Conservation (phyloP, 2,888 invertebrate species). For the Amiota minor region DNA sequence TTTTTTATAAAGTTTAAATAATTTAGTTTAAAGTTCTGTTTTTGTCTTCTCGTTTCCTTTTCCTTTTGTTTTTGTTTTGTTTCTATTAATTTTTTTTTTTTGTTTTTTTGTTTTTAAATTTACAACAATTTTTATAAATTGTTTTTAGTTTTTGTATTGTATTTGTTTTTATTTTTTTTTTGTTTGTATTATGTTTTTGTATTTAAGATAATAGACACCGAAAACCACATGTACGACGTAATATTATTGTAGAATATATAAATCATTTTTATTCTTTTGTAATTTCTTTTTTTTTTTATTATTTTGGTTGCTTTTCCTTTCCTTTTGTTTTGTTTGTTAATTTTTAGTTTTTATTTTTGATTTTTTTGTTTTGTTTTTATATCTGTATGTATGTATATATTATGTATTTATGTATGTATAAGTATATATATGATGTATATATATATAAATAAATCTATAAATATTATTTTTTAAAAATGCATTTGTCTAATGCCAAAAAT, state of each 20-base stretch:
- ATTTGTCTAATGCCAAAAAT: slow-evolving; percentile 64
- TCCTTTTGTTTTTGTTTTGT: slow-evolving; percentile 34
- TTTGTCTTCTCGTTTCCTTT: too few species aligned
- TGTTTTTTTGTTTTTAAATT: slow-evolving; percentile 10
- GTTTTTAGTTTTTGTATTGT: background rate
- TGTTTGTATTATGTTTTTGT: slow-evolving; percentile 26
- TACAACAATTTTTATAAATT: slow-evolving; percentile 7
- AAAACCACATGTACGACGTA: slow-evolving; percentile 65
- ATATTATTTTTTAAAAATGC: slow-evolving; percentile 60
- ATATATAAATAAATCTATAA: slow-evolving; percentile 55
- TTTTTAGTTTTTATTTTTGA: slow-evolving; percentile 22
- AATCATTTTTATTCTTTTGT: slow-evolving; percentile 49
- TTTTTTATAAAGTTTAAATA: too few species aligned
- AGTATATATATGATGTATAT: slow-evolving; percentile 34
- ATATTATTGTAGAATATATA: slow-evolving; percentile 50
- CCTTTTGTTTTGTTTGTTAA: background rate
- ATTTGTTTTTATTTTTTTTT: slow-evolving; percentile 48
- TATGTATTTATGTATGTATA: slow-evolving; percentile 5
- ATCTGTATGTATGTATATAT: slow-evolving; percentile 37
- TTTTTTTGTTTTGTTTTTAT: slow-evolving; percentile 32
- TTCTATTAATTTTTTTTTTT: slow-evolving; percentile 31
- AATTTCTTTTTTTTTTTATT: slow-evolving; percentile 45
- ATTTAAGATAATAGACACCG: slow-evolving; percentile 59
- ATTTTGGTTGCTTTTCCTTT: slow-evolving; percentile 4
- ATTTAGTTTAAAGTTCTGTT: too few species aligned